Evolutionary conservation across 2,888 invertebrate genomes (phyloP).

Genomic region (Drosophila limbata): DNA sequence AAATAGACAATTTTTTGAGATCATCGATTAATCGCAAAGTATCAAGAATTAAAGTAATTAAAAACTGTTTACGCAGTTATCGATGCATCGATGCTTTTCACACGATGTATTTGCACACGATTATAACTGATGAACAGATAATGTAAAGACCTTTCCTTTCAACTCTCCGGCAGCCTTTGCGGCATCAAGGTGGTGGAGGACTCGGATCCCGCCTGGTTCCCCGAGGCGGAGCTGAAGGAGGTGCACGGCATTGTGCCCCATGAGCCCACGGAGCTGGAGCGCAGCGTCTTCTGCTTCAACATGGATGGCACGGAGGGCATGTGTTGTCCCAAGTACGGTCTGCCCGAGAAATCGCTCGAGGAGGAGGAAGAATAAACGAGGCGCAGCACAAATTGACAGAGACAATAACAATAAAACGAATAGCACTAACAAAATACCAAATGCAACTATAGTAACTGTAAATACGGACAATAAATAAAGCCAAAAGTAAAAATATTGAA

Average conservation of each 20-base stretch:
- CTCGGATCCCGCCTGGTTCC: constrained; percentile 97
- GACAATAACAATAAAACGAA: constrained; percentile 4
- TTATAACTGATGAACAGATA: not conserved
- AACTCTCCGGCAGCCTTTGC: constrained; percentile 88
- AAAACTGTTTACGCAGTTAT: no score
- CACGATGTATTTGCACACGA: no score
- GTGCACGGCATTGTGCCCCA: constrained; percentile 95
- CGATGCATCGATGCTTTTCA: no score
- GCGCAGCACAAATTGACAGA: not conserved
- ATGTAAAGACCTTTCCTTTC: not conserved
- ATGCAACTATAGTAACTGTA: constrained; percentile 61
- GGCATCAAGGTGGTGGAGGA: constrained; percentile 93
- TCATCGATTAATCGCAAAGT: no score
- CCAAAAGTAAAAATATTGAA: constrained; percentile 8
- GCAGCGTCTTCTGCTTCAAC: constrained; percentile 92
- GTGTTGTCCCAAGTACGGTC: constrained; percentile 89
- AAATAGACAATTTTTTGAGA: no score
- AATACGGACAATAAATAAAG: constrained; percentile 68
- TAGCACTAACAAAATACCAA: constrained; percentile 42
- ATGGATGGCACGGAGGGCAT: constrained; percentile 93
- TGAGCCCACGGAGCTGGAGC: constrained; percentile 91
- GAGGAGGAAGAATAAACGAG: constrained; percentile 83
- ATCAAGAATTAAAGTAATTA: no score
- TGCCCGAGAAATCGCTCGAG: constrained; percentile 84
- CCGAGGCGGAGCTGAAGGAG: constrained; percentile 93